Evolutionary conservation across 2,797 vertebrate genomes (phyloP).

Genomic region (Eulemur mongoz): DNA sequence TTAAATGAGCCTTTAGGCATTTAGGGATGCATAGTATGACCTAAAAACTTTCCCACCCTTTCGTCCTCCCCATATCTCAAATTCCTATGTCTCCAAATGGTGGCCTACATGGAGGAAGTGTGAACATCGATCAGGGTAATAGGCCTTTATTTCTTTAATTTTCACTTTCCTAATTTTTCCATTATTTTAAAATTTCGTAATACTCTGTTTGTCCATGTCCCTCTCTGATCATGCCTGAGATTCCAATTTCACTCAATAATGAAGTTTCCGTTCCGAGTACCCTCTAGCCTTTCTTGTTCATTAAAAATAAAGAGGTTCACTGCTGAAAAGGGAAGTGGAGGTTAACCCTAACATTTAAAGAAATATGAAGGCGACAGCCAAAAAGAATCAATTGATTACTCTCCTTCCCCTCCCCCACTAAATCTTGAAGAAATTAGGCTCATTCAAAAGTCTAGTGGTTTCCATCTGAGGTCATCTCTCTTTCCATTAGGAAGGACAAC

Average conservation of each 20-base stretch:
- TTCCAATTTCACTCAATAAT: neutral
- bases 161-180: neutral
- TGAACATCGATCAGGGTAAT: accelerated
- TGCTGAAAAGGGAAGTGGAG: neutral
- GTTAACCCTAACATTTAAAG: neutral
- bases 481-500: neutral
- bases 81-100: neutral
- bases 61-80: neutral
- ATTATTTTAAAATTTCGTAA: neutral
- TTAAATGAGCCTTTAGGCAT: neutral
- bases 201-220: neutral
- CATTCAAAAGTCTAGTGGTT: neutral
- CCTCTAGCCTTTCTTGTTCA: neutral
- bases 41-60: neutral
- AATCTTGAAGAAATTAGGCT: neutral
- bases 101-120: neutral
- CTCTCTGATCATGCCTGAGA: neutral
- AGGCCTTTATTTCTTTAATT: neutral
- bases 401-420: neutral
- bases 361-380: neutral
- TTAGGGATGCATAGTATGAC: neutral
- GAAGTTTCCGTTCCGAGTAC: neutral
- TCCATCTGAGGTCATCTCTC: neutral
- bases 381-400: neutral
- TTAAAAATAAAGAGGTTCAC: neutral